Evolutionary conservation across 2,888 invertebrate genomes (phyloP), one percentile per base, ranked within the genome.

Genomic region (Hemithea aestivaria): DNA sequence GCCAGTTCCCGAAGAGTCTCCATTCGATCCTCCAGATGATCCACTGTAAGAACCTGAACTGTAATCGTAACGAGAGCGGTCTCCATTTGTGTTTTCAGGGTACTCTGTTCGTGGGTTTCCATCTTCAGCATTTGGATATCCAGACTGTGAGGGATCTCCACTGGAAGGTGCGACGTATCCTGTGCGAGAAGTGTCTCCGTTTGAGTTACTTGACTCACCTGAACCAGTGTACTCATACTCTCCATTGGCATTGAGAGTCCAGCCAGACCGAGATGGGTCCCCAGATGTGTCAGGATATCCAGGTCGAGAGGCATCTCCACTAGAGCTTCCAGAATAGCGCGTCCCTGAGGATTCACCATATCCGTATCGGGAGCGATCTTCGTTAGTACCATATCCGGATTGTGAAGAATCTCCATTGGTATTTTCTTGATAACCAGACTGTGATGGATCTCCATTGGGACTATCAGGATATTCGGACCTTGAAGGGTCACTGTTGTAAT

Each of bases 341-440:
- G 35, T 7, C 1, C 29, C 9, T 1, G 30, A 20, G 2, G 30
- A 7, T 34, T 34, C 27, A 1, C 20, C n/a, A 20, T 34, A 27
- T 11, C 10, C 33, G 33, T 26, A 10, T 8, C 16, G 2, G 2
- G 6, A 10, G 10, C 16, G 16, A 26, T 26, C 20, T 10, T 10
- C n/a, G 20, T 20, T 30, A 23, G 10, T 10, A 7, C 10, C 7
- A 11, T 37, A 23, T 0, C 37, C 36, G 9, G 30, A 2, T 6
- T 8, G 26, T 12, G 31, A 31, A n/a, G 37, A 10, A 9, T 37
- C 37, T 24, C 4, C 26, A 26, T 33, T 27, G 6, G 29, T 10
- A 7, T 7, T 27, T 6, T 21, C 9, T 6, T 3, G 7, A 9
- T 35, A 34, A 1, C 16, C 30, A 6, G 29, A 23, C 4, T 22